Evolutionary conservation across 2,888 invertebrate species (phyloP), one percentile per base, ranked within the genome.

Genomic region (Crematogaster levior): DNA sequence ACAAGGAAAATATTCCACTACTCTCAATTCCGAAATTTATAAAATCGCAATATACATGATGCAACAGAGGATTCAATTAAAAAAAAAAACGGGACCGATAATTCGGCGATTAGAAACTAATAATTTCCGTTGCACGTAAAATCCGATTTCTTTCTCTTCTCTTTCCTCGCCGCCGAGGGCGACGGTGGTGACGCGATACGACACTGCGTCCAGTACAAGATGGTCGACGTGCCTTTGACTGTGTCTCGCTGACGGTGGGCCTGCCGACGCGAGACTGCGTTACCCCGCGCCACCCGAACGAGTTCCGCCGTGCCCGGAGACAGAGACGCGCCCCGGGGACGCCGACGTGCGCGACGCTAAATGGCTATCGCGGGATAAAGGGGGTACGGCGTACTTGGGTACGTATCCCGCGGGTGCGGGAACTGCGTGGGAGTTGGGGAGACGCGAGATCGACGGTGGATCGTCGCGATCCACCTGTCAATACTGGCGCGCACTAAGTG

Each of bases 141-240:
- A n/a, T n/a, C n/a, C n/a, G n/a, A n/a, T n/a, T n/a, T n/a, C n/a
- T n/a, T n/a, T n/a, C n/a, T 34, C 34, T 34, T 34, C 34, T 34
- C 6, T 34, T 6, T 34, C 34, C 34, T 34, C 48, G n/a, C 21
- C 24, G 15, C 7, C 27, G 56, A 6, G 3, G 30, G 58, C 9
- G n/a, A 18, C 40, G 21, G 15, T 18, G 18, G 12, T n/a, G 66
- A 21, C 30, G 30, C 15, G 51, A 10, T n/a, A 56, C 77, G 51
- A 34, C 77, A 84, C 84, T 83, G 82, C 53, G 72, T 27, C 80
- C 81, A 86, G 87, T 91, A 92, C 90, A 92, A 92, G 92, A 92
- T 92, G 92, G 92, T 90, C 81, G 92, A 92, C 91, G 91, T 91
- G 90, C 92, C 88, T 74, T 90, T 89, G 90, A 88, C 79, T 85